Evolutionary conservation across 2,113 vertebrate genomes (phyloP).

Genomic region (Rhabdornis inornatus): DNA sequence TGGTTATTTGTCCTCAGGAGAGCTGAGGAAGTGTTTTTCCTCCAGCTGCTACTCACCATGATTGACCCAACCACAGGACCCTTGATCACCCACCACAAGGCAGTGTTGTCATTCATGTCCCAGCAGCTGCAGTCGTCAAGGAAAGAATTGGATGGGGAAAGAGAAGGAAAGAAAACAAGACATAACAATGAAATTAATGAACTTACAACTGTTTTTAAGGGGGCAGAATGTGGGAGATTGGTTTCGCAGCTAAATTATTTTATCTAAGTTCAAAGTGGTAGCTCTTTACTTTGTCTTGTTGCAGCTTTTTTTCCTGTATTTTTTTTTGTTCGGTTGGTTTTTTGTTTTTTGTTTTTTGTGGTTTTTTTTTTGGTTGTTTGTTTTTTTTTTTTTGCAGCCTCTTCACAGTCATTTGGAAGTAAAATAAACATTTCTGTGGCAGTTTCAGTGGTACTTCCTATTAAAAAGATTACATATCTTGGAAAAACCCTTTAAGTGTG

Average conservation of each 20-base stretch:
- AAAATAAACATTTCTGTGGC: not conserved
- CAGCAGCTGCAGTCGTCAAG: constrained; percentile 80
- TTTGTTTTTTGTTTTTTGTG: too few relatives aligned
- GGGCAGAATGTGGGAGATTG: not conserved
- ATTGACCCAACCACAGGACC: constrained; percentile 95
- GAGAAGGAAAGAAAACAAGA: not conserved
- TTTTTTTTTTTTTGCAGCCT: not conserved
- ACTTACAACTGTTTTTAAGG: not conserved
- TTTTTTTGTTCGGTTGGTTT: too few relatives aligned
- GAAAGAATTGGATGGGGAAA: not conserved
- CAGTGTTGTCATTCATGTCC: constrained; percentile 96
- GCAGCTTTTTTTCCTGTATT: too few relatives aligned
- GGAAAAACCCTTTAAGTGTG: not conserved
- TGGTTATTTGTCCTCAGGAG: not conserved
- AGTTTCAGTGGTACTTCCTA: not conserved
- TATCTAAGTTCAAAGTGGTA: not conserved
- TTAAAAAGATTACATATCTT: not conserved
- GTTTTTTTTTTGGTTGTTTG: too few relatives aligned
- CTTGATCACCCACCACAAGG: constrained; percentile 99
- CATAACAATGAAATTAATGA: not conserved
- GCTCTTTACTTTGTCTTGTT: not conserved
- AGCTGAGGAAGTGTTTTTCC: not conserved
- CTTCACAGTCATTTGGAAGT: not conserved
- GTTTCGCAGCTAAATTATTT: not conserved
- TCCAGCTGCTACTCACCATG: constrained; percentile 80